Base-by-base conservation (phyloP, 2,888 invertebrate genomes). In the Lucinisca nassula region DNA sequence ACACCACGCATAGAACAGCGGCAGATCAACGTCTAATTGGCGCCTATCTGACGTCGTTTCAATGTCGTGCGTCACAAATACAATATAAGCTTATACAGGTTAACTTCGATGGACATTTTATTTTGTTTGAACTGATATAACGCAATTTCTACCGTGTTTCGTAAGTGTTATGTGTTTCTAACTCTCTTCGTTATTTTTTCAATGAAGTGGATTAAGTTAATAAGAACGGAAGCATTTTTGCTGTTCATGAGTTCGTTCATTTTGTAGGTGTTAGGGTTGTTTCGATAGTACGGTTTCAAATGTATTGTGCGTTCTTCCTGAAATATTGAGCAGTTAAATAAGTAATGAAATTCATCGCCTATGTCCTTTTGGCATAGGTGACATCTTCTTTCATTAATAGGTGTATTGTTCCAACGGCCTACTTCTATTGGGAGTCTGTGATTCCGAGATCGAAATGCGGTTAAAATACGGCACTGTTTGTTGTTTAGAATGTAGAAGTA, bases 321-420 rank as follows among this genome's bases (percentile, higher is more conserved):
- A n/a, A 75, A 30, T 3, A 27, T 4, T 17, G 45, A 14, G 49
- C 75, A 49, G 45, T 6, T 17, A 27, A 75, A 30, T 10, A 75
- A 10, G 49, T 49, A 40, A 49, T 75, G 75, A 24, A 12, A 49
- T 75, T 75, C 51, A 75, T 49, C 75, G 27, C 75, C 75, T n/a
- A 49, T 21, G 12, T 40, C 49, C 1, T 2, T 35, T 8, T 51
- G 45, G 32, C 75, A 49, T 49, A 40, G 17, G 10, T 45, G 3
- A 40, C 75, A 75, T 17, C 2, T 45, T 75, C 75, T 75, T 8
- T 75, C 27, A 17, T 73, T 73, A 4, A 37, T 8, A 2, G 37
- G 6, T 37, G n/a, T 37, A 17, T 27, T 8, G 4, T 6, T 4
- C 38, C 75, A 75, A 30, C 75, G 6, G 8, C 75, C 75, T 1